Base-by-base conservation (phyloP, 2,888 invertebrate genomes). In the Calameuta pallipes region DNA sequence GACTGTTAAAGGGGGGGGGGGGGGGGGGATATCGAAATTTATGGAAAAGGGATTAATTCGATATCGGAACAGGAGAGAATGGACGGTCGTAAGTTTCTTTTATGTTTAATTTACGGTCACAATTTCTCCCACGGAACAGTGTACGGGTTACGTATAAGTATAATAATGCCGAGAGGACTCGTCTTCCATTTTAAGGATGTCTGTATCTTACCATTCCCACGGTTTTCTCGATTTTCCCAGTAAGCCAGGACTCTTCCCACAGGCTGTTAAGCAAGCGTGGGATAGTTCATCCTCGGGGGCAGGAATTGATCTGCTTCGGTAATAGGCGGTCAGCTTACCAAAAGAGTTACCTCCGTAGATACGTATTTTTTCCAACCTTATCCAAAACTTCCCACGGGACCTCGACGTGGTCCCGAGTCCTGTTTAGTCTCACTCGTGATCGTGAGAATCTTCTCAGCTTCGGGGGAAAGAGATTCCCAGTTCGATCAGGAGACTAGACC, bases 391-490 rank as follows among this genome's bases (percentile, higher is more conserved):
- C 84, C 83, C 83, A 84, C 83, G 84, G 84, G 84, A 85, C 79
- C 74, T 75, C 70, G 75, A 76, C 70, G n/a, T 73, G 35, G 30
- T 70, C 31, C 69, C 71, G 37, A 76, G 71, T 33, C 33, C 33
- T 31, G 31, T 3, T 71, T 3, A 31, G 68, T 77, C 79, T 79
- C 77, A 34, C 74, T 78, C 79, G 81, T 82, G 84, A 85, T 86
- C 88, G 90, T 89, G 89, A 88, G 90, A 89, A 90, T 88, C 85
- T 86, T 86, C 82, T 85, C 85, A 87, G 87, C 89, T 89, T 88
- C 86, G 85, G 87, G 88, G 88, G 89, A 89, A 90, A 90, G 82
- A 80, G 86, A 90, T 90, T 90, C 89, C 89, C 90, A 89, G 89
- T 84, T 85, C 83, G 88, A 90, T 85, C 87, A 89, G 90, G 89